Conservation (phyloP, 1,140 invertebrate species). For the Drosophila repletoides region DNA sequence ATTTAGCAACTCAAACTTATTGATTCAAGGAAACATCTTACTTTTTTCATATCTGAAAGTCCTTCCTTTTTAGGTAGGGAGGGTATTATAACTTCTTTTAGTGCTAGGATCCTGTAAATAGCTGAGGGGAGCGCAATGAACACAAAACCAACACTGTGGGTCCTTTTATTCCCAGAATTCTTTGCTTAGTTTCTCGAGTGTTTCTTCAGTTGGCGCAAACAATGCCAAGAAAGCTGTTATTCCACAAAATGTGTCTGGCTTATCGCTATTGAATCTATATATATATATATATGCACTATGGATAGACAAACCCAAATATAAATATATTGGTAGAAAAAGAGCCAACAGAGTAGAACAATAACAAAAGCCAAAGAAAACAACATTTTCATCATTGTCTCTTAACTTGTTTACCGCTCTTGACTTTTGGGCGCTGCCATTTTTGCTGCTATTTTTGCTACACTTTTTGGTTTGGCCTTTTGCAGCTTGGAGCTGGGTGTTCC, state of each 20-base stretch:
- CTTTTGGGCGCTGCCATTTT: slow-evolving; percentile 46
- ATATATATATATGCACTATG: too few species aligned
- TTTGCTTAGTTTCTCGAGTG: background rate
- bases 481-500: background rate
- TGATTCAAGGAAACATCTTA: too few species aligned
- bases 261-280: slow-evolving; percentile 14
- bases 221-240: slow-evolving; percentile 4
- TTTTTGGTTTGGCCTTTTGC: slow-evolving; percentile 4
- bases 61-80: too few species aligned
- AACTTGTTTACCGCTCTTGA: slow-evolving; percentile 60
- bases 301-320: slow-evolving; percentile 19
- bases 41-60: too few species aligned
- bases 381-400: slow-evolving; percentile 22
- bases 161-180: too few species aligned
- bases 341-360: background rate
- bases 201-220: background rate
- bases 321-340: background rate
- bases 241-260: slow-evolving; percentile 26
- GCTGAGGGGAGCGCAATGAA: too few species aligned
- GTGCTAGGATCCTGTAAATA: too few species aligned
- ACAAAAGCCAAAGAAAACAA: slow-evolving; percentile 14
- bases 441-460: slow-evolving; percentile 33
- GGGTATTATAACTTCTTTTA: too few species aligned
- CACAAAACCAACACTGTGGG: too few species aligned
- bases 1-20: too few species aligned